These are phyloP conservation scores for Sebastes trivittatus DNA, from an alignment of 2,797 vertebrate genomes.

Conservation along the genomic window DNA sequence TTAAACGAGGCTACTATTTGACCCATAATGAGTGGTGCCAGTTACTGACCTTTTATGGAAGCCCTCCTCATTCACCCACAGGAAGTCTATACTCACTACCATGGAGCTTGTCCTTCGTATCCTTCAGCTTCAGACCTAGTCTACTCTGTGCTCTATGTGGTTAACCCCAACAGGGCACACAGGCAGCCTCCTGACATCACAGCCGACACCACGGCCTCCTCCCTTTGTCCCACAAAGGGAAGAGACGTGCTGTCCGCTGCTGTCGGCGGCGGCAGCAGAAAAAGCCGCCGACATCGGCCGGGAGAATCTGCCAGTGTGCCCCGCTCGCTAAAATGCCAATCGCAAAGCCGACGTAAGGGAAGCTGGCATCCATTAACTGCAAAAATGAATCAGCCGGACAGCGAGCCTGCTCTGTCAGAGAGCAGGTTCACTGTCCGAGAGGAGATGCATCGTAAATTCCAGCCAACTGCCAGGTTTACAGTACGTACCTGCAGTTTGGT, in stretches of 20 bases:
- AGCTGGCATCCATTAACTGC: slow-evolving; percentile 79
- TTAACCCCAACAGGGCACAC: slow-evolving; percentile 66
- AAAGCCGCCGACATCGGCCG: slow-evolving; percentile 39
- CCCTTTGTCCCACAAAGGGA: slow-evolving; percentile 49
- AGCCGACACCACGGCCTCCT: slow-evolving; percentile 58
- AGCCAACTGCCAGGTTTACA: slow-evolving; percentile 64
- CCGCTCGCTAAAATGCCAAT: slow-evolving; percentile 52
- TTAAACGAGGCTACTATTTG: not conserved
- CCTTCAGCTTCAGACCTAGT: slow-evolving; percentile 52
- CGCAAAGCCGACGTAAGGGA: slow-evolving; percentile 63
- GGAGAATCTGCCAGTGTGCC: slow-evolving; percentile 61
- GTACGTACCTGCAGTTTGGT: slow-evolving; percentile 97
- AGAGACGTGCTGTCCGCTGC: slow-evolving; percentile 58
- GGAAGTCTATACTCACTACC: slow-evolving; percentile 49
- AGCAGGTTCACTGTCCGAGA: slow-evolving; percentile 70
- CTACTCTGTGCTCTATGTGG: slow-evolving; percentile 70
- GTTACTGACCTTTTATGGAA: slow-evolving; percentile 63
- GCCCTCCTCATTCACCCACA: slow-evolving; percentile 19
- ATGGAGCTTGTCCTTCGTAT: slow-evolving; percentile 42
- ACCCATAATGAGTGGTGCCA: slow-evolving; percentile 18
- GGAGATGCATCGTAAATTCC: slow-evolving; percentile 64
- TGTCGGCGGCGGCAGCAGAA: slow-evolving; percentile 38
- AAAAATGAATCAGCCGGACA: slow-evolving; percentile 80
- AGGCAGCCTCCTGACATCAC: slow-evolving; percentile 49
- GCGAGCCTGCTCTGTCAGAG: slow-evolving; percentile 56